Evolutionary conservation across 2,888 invertebrate genomes (phyloP).

Genomic region (Pyrocoelia pectoralis): DNA sequence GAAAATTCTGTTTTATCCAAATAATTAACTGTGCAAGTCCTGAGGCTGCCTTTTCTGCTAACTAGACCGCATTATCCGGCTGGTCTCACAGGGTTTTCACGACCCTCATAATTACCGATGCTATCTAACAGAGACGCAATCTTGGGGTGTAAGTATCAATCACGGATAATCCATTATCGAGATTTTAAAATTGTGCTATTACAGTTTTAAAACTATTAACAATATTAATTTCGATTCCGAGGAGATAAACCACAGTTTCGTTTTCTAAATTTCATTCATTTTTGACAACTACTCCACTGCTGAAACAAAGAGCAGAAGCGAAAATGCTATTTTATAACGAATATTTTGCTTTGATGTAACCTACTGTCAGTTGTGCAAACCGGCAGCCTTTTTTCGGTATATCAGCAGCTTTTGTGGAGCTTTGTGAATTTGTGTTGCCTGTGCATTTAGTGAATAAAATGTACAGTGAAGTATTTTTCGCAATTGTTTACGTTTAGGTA

Average conservation of each 20-base stretch:
- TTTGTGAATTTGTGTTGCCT: neutral
- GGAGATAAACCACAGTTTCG: neutral
- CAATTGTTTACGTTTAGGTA: too few relatives aligned
- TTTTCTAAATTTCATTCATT: neutral
- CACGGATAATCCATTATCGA: conserved; percentile 26
- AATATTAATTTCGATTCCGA: neutral
- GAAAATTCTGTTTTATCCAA: conserved; percentile 36
- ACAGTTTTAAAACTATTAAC: neutral
- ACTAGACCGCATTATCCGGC: conserved; percentile 36
- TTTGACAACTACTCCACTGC: neutral
- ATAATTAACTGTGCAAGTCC: conserved; percentile 36
- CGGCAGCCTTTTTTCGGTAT: neutral
- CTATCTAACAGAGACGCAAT: conserved; percentile 28
- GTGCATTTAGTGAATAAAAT: conserved; percentile 1
- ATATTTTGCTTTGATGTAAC: neutral
- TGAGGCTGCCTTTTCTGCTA: conserved; percentile 36
- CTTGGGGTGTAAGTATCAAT: conserved; percentile 29
- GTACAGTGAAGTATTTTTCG: neutral
- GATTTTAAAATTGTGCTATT: conserved; percentile 16
- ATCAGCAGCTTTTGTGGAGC: neutral
- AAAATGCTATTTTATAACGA: neutral
- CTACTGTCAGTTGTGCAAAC: neutral
- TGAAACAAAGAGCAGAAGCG: neutral
- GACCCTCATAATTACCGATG: conserved; percentile 37
- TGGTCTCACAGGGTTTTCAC: conserved; percentile 36